Evolutionary conservation across 2,888 invertebrate species (phyloP), one percentile per base, ranked within the genome.

Genomic region (Arctia plantaginis): DNA sequence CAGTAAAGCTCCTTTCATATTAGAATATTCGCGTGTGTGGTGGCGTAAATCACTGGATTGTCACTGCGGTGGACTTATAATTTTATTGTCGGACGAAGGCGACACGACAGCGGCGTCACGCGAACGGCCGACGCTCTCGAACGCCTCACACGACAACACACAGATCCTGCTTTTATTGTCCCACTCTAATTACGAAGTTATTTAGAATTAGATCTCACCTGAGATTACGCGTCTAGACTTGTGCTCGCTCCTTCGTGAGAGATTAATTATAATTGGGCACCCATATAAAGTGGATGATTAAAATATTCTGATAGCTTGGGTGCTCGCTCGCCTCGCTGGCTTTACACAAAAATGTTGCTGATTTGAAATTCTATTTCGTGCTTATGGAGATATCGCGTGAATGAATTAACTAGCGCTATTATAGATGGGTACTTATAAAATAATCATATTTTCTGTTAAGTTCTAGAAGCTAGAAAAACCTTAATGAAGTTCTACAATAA

Each of bases 21-120:
- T 92, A 92, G 93, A 94, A 93, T 93, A 94, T 94, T 95, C 92
- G 95, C 94, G 95, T 95, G 95, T 95, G 92, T 93, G 93, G 88
- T 89, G 88, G 87, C 92, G 95, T 95, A 95, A 95, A 95, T 95
- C 95, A 95, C 93, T 92, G 94, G 94, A 95, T 95, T 95, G 95
- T 95, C 95, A 95, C 95, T 95, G 94, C 90, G 93, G 93, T 86
- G 90, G 93, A 95, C 93, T 95, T 95, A 95, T 95, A 95, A 95
- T 95, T 95, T 95, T 95, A 95, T 93, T 95, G 95, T 95, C 94
- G 95, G 91, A 91, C 89, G 91, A 90, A 87, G 92, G 92, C 94
- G 91, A 93, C 95, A 94, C 95, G 95, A 93, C 93, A 93, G 80
- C 84, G 86, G 72, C 88, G 93, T 91, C 95, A 95, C 95, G 95